Evolutionary conservation across 2,113 vertebrate genomes (phyloP).

Genomic region (Lichenostomus cassidix): DNA sequence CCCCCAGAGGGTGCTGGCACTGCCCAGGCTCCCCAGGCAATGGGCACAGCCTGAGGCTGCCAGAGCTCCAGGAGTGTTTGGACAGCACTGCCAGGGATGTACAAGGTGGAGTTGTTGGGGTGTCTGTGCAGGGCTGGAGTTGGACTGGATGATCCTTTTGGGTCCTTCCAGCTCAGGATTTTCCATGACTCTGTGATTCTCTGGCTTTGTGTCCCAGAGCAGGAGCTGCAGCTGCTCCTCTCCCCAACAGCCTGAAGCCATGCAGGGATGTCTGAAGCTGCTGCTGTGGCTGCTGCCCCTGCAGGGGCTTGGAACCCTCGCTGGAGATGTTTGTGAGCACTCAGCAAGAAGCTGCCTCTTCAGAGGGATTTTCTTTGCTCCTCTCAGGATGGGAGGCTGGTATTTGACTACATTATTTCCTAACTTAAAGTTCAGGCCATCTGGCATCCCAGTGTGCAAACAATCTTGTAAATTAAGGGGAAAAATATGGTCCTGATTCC

Average conservation of each 20-base stretch:
- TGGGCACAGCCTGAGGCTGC: neutral
- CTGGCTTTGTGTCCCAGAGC: neutral
- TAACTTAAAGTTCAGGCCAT: slow-evolving; percentile 77
- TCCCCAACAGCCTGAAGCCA: neutral
- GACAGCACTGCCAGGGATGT: neutral
- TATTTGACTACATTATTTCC: slow-evolving; percentile 72
- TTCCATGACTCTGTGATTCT: neutral
- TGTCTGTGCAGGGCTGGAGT: fast-evolving
- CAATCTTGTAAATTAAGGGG: slow-evolving; percentile 72
- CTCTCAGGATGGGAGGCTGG: slow-evolving; percentile 55
- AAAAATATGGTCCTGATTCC: slow-evolving; percentile 67
- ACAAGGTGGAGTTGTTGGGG: neutral
- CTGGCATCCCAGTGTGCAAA: slow-evolving; percentile 75
- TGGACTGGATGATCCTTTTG: too few species aligned
- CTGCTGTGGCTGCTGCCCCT: neutral
- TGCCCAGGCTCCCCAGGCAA: neutral
- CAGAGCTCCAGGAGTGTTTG: neutral
- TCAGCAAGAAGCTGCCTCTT: neutral
- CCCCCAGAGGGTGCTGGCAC: neutral
- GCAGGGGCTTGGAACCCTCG: neutral
- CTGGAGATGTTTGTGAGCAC: neutral
- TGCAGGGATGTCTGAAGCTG: neutral
- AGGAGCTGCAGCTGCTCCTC: neutral
- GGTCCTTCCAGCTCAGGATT: neutral
- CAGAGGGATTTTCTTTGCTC: slow-evolving; percentile 31